Base-by-base conservation (phyloP, 2,113 vertebrate species). In the Oryctolagus cuniculus region DNA sequence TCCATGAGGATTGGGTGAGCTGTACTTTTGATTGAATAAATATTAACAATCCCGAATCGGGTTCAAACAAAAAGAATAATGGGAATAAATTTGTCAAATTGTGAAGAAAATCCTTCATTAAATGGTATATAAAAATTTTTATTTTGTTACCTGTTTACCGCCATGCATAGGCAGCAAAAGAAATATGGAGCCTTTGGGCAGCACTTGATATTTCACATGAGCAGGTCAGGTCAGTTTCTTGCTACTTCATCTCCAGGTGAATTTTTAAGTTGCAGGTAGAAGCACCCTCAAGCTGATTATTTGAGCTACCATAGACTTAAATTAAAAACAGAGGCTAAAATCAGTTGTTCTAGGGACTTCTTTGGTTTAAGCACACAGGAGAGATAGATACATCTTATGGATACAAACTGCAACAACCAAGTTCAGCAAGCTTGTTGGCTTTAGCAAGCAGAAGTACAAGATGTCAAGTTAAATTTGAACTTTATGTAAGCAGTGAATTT, bases 401-500 rank as follows among this genome's bases (percentile, higher is more conserved):
- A 58, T 2, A 91, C 1, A 83, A 72, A 79, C 19, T 22, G 25
- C 8, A 95, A 63, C 17, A 86, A 90, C n/a, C 8, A 58, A 95
- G 17, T 75, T 7, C 12, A n/a, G 29, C 27, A 49, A 7, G 10
- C 2, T 91, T 61, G 22, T 36, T 64, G 29, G 13, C 34, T 53
- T 80, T 53, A 67, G 27, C 53, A 93, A 84, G 34, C 21, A 53
- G 84, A 90, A 85, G 38, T 69, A 31, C 17, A 87, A 44, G 21
- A 55, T 78, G 1, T 36, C 6, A n/a, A 90, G 53, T 61, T 67
- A n/a, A 87, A 86, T 58, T 69, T 95, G 58, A 78, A 89, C 75
- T 88, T 80, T 61, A 64, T 22, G 44, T 91, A 55, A 49, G 17
- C 36, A 80, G 73, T 61, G 12, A 66, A 61, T 61, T 34, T 61